A percentile compares a stretch with the other conserved stretches of the same genome.
Evolutionary conservation across 2,113 vertebrate genomes (phyloP).

Genomic region (Archocentrus centrarchus): DNA sequence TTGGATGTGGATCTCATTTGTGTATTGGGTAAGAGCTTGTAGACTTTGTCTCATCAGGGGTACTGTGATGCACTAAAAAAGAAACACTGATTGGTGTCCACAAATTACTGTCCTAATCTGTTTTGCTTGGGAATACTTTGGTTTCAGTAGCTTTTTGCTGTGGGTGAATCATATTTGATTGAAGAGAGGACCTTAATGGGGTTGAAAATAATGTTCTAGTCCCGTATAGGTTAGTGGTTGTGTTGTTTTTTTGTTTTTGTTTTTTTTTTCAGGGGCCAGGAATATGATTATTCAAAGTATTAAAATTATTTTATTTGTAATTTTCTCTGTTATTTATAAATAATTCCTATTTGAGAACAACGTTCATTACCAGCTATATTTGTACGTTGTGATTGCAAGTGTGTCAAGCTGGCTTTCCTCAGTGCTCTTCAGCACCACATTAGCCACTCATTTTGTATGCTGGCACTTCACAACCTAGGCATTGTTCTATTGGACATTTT

Average conservation of each 20-base stretch:
- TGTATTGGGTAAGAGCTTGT: neutral
- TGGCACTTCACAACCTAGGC: neutral
- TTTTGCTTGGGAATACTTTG: neutral
- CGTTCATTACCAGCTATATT: too few relatives aligned
- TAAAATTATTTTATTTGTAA: too few relatives aligned
- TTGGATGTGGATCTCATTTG: neutral
- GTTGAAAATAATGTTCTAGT: neutral
- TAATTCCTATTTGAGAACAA: too few relatives aligned
- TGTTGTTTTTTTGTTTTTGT: too few relatives aligned
- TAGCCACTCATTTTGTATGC: neutral
- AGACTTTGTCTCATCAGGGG: neutral
- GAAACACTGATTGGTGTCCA: neutral
- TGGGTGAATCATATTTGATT: neutral
- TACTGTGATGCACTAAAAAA: neutral
- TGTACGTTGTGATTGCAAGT: too few relatives aligned
- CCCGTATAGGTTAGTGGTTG: neutral
- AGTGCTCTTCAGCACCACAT: too few relatives aligned
- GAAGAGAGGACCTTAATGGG: neutral
- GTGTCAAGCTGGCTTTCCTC: too few relatives aligned
- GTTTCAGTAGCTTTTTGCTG: neutral
- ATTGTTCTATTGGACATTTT: neutral
- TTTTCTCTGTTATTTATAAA: too few relatives aligned
- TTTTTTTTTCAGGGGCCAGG: too few relatives aligned
- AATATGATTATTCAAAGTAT: too few relatives aligned
- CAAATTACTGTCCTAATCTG: neutral